Evolutionary conservation across 2,113 vertebrate species (phyloP).

Genomic region (Salvator merianae): DNA sequence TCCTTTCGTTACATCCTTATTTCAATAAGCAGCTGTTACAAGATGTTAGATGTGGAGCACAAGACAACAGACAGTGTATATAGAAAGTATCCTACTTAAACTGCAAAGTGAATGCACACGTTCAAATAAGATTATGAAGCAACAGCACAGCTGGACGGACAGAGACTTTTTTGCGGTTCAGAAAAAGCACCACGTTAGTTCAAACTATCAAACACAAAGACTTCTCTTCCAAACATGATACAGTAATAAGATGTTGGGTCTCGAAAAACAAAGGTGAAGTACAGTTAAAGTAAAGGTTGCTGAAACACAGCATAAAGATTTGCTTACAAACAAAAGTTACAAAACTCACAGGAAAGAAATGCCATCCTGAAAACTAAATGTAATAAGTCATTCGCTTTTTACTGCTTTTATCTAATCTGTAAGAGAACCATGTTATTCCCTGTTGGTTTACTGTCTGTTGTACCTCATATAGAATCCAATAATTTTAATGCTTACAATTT

Average conservation of each 20-base stretch:
- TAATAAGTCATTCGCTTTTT: conserved; percentile 36
- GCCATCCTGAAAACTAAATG: background rate
- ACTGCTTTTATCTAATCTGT: conserved; percentile 27
- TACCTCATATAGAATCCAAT: conserved; percentile 28
- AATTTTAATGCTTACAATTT: conserved; percentile 21
- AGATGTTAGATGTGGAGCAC: background rate
- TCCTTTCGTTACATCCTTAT: background rate
- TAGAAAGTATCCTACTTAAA: background rate
- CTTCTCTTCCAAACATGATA: conserved; percentile 45
- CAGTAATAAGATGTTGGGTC: conserved; percentile 19
- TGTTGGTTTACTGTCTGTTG: conserved; percentile 45
- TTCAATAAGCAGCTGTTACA: background rate
- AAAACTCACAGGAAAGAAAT: conserved; percentile 5
- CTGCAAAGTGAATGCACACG: background rate
- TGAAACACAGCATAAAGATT: conserved; percentile 38
- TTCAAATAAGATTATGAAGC: background rate
- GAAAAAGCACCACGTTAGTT: conserved; percentile 37
- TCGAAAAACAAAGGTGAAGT: conserved; percentile 14
- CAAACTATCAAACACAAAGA: conserved; percentile 34
- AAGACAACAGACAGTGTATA: background rate
- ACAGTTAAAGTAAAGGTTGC: conserved; percentile 20
- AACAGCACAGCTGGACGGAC: conserved; percentile 46
- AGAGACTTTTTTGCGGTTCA: conserved; percentile 41
- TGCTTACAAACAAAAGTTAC: conserved; percentile 28
- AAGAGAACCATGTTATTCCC: conserved; percentile 19